phyloP scores from a whole-genome alignment of 2,113 vertebrate species.

The Turnix velox region DNA sequence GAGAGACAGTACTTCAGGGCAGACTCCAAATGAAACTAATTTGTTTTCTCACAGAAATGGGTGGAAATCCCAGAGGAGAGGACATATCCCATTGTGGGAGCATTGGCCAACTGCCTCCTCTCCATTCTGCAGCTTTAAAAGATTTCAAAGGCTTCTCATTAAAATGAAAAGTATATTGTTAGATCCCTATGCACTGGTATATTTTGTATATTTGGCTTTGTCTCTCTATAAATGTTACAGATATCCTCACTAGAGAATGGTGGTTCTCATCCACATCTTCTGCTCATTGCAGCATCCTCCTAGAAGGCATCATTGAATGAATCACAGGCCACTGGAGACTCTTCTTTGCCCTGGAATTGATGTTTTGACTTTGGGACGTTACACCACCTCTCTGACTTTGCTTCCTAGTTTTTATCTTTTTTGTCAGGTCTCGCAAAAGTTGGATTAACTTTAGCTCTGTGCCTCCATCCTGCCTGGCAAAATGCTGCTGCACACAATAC shows the following conservation, averaged over 20 bases:
- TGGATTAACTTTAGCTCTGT: neutral
- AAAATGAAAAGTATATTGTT: neutral
- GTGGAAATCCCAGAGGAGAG: neutral
- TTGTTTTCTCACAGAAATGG: neutral
- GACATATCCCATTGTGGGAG: neutral
- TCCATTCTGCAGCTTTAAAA: neutral
- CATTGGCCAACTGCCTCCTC: neutral
- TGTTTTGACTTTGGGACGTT: neutral
- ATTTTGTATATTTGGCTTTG: neutral
- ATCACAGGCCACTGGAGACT: neutral
- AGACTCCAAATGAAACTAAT: neutral
- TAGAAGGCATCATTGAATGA: neutral
- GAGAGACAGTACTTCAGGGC: neutral
- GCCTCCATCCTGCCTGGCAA: neutral
- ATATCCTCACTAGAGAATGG: neutral
- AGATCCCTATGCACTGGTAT: neutral
- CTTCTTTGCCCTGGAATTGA: neutral
- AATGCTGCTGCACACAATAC: accelerated
- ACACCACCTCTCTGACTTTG: neutral
- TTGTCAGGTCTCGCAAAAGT: neutral
- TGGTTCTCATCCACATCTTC: neutral
- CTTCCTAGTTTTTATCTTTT: neutral
- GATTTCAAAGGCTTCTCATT: neutral
- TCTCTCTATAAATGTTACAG: neutral
- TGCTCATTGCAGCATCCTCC: neutral